phyloP scores from a whole-genome alignment of 2,113 vertebrate genomes.

The Grantiella picta region DNA sequence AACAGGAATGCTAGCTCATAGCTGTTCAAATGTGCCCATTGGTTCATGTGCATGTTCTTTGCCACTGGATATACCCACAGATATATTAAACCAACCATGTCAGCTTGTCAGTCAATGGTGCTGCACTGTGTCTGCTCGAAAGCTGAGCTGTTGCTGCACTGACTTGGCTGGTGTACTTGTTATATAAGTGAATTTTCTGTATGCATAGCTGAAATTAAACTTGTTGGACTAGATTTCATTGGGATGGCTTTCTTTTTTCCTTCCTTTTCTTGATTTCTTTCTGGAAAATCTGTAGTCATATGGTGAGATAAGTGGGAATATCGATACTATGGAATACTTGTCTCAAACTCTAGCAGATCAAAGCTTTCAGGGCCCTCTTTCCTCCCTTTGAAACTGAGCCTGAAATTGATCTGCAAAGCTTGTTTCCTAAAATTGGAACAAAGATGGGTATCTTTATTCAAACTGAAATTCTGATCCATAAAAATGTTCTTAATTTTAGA shows the following conservation, averaged over 20 bases:
- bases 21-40: background rate
- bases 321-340: background rate
- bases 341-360: background rate
- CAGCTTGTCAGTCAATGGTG: fast-evolving
- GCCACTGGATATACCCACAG: too few relatives aligned
- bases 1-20: fast-evolving
- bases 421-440: background rate
- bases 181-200: background rate
- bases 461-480: background rate
- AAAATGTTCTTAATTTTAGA: background rate
- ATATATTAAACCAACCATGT: background rate
- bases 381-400: background rate
- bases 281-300: background rate
- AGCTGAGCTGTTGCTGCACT: background rate
- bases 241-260: background rate
- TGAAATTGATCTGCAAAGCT: background rate
- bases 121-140: background rate
- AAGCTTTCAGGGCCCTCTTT: background rate
- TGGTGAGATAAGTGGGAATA: background rate
- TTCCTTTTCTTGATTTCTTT: background rate
- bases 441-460: background rate
- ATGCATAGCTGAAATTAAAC: background rate
- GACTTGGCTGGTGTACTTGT: background rate
- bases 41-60: background rate
- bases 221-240: background rate